These are phyloP conservation scores for Drosophila malerkotliana DNA, from an alignment of 1,140 invertebrate genomes.

Conservation along the genomic window DNA sequence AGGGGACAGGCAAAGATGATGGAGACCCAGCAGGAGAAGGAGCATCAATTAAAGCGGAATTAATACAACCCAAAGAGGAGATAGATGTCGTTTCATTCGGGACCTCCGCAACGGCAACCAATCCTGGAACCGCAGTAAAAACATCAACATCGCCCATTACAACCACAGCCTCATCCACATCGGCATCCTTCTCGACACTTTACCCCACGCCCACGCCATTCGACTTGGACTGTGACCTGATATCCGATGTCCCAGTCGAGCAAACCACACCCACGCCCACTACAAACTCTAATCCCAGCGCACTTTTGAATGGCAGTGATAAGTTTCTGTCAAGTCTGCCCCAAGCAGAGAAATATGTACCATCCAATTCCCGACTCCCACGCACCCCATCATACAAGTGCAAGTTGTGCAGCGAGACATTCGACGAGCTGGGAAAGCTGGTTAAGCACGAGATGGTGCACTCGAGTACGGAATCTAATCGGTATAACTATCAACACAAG, in stretches of 20 bases:
- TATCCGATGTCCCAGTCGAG: conserved; percentile 29
- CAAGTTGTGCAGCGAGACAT: conserved; percentile 63
- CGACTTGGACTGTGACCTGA: conserved; percentile 66
- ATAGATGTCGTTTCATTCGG: conserved; percentile 23
- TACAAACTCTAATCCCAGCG: conserved; percentile 21
- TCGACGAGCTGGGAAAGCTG: conserved; percentile 62
- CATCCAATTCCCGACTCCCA: conserved; percentile 19
- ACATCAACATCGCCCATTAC: conserved; percentile 11
- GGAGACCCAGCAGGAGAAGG: conserved; percentile 1
- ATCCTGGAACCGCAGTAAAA: neutral
- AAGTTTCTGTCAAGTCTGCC: conserved; percentile 44
- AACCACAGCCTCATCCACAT: conserved; percentile 5
- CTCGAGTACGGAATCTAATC: conserved; percentile 32
- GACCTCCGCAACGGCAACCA: conserved; percentile 13
- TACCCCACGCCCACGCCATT: conserved; percentile 63
- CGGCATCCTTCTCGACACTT: conserved; percentile 3
- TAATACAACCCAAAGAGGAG: conserved; percentile 9
- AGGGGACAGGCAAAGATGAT: conserved; percentile 11
- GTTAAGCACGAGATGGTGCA: conserved; percentile 60
- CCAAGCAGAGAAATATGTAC: conserved; percentile 39
- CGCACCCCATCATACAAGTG: conserved; percentile 42
- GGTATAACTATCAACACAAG: conserved; percentile 42
- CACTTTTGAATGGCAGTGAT: conserved; percentile 58
- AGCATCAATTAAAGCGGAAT: conserved; percentile 1
- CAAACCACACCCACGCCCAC: conserved; percentile 11